These are phyloP conservation scores for Carlito syrichta DNA, from an alignment of 2,113 vertebrate genomes.

Conservation along the genomic window DNA sequence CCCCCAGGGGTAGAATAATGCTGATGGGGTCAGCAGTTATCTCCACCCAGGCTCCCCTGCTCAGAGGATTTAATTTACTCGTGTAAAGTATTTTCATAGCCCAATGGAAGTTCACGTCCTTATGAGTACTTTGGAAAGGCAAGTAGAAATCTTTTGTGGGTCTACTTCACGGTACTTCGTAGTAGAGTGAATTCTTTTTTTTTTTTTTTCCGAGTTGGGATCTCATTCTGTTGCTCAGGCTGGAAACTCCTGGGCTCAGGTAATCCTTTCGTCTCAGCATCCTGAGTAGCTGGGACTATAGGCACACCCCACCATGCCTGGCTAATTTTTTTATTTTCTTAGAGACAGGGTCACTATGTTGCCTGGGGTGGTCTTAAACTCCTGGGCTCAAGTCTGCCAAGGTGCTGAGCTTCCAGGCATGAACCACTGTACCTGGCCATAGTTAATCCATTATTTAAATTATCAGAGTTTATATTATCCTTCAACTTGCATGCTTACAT, in stretches of 20 bases:
- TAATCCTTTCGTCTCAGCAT: too few relatives aligned
- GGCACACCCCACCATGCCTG: too few relatives aligned
- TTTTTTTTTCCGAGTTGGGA: too few relatives aligned
- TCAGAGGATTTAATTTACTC: background rate
- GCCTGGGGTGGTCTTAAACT: too few relatives aligned
- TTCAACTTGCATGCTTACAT: background rate
- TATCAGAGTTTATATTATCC: background rate
- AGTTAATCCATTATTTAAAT: background rate
- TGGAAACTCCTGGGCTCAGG: too few relatives aligned
- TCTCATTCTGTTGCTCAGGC: too few relatives aligned
- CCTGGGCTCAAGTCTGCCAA: too few relatives aligned
- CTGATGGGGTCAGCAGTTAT: rapidly evolving
- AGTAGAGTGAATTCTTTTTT: background rate
- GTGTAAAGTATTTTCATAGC: background rate
- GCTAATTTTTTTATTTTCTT: too few relatives aligned
- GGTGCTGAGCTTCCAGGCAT: too few relatives aligned
- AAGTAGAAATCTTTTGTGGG: background rate
- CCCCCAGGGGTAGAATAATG: background rate
- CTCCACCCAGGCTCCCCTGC: background rate
- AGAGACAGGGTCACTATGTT: too few relatives aligned
- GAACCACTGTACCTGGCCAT: too few relatives aligned
- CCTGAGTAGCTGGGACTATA: too few relatives aligned
- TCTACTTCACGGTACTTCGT: background rate
- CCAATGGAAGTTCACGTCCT: background rate
- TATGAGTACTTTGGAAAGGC: background rate